These are phyloP conservation scores for Lerista edwardsae DNA, from an alignment of 2,797 vertebrate species.

Conservation along the genomic window DNA sequence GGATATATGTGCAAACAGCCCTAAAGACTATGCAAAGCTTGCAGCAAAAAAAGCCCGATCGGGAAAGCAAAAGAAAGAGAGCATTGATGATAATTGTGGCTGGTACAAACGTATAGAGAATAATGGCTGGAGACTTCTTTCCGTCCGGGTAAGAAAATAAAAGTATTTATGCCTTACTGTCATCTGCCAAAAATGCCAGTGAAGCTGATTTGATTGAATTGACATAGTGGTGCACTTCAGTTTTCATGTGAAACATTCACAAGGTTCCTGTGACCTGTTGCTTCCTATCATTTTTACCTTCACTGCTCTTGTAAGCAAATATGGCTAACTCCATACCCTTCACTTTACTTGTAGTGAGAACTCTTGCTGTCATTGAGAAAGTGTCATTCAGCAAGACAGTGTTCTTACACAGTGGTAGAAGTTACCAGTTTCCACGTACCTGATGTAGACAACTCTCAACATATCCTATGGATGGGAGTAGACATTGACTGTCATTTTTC, in stretches of 20 bases:
- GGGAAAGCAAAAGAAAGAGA: slow-evolving; percentile 51
- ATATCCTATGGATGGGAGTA: not conserved
- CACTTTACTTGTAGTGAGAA: not conserved
- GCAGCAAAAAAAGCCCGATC: slow-evolving; percentile 57
- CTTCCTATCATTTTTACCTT: not conserved
- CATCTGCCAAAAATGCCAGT: not conserved
- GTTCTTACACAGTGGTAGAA: too few relatives aligned
- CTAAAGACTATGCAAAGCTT: slow-evolving; percentile 77
- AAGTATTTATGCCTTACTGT: slow-evolving; percentile 2
- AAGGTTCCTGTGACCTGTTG: not conserved
- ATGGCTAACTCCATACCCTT: not conserved
- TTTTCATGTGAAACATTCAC: not conserved
- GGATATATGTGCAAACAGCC: slow-evolving; percentile 84
- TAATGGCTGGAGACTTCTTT: slow-evolving; percentile 84
- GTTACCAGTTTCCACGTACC: not conserved
- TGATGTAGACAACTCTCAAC: not conserved
- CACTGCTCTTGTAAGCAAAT: not conserved
- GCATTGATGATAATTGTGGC: slow-evolving; percentile 56
- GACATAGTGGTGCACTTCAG: not conserved
- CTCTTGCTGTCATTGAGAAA: not conserved
- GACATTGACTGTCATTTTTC: not conserved
- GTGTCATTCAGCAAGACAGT: too few relatives aligned
- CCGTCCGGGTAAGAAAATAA: slow-evolving; percentile 69
- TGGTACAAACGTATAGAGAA: slow-evolving; percentile 86
- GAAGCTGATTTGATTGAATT: not conserved